A percentile compares a stretch with the other conserved stretches of the same genome.
Evolutionary conservation across 2,797 vertebrate species (phyloP).

Genomic region (Discoglossus pictus): DNA sequence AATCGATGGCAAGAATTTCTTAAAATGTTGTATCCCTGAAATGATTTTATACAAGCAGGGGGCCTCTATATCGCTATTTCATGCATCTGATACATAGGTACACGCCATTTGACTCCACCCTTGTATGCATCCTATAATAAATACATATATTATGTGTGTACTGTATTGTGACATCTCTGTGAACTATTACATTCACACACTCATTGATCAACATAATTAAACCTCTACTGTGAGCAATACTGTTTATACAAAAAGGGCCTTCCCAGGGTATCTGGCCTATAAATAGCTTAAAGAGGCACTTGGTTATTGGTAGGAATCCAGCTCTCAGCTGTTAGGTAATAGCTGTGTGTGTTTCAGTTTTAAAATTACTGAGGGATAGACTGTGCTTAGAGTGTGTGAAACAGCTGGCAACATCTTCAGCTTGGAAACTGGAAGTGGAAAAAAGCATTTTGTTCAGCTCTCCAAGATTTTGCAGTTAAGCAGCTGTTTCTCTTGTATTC

Average conservation of each 20-base stretch:
- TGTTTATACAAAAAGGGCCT: constrained; percentile 61
- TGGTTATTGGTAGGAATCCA: constrained; percentile 24
- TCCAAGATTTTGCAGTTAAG: constrained; percentile 10
- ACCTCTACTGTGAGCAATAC: constrained; percentile 74
- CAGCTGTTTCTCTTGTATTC: constrained; percentile 12
- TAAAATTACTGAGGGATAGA: constrained; percentile 28
- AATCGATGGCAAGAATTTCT: too few relatives aligned
- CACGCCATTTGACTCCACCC: too few relatives aligned
- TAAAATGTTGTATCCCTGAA: too few relatives aligned
- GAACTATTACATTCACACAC: constrained; percentile 75
- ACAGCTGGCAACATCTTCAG: constrained; percentile 34
- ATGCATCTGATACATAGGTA: too few relatives aligned
- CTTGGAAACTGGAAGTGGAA: constrained; percentile 8
- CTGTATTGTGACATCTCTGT: constrained; percentile 59
- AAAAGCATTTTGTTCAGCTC: neutral
- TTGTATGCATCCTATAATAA: too few relatives aligned
- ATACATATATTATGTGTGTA: too few relatives aligned
- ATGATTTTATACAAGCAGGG: too few relatives aligned
- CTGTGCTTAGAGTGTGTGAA: constrained; percentile 21
- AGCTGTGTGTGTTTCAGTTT: constrained; percentile 27
- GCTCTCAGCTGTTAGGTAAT: constrained; percentile 40
- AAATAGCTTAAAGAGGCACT: constrained; percentile 11
- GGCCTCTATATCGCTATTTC: too few relatives aligned
- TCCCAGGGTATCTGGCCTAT: constrained; percentile 25
- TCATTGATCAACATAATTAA: constrained; percentile 72